Conservation (phyloP, 2,797 vertebrate genomes). For the Fundulus diaphanus region DNA sequence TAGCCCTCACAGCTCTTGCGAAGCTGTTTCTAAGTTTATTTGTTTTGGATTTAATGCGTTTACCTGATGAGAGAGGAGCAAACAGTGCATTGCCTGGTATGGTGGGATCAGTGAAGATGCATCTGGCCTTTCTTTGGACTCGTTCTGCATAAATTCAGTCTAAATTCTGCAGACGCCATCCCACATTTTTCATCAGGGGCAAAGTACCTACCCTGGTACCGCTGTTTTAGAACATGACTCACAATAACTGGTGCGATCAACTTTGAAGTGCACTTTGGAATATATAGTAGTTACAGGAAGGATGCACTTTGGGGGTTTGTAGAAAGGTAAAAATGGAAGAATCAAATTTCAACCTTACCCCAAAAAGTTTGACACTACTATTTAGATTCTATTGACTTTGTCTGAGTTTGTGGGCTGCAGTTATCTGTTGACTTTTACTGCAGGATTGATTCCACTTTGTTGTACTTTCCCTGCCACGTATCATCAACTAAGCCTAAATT, state of each 20-base stretch:
- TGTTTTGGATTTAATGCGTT: too few relatives aligned
- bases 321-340: not conserved
- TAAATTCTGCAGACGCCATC: too few relatives aligned
- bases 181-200: not conserved
- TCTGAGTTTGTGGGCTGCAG: not conserved
- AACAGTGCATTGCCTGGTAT: too few relatives aligned
- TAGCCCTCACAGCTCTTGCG: too few relatives aligned
- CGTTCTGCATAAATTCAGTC: too few relatives aligned
- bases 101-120: too few relatives aligned
- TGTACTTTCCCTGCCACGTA: slow-evolving; percentile 43
- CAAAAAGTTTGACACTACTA: not conserved
- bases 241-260: not conserved
- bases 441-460: slow-evolving; percentile 55
- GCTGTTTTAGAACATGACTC: not conserved
- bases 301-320: not conserved
- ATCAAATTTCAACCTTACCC: not conserved
- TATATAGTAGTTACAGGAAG: not conserved
- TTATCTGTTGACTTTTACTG: slow-evolving; percentile 44
- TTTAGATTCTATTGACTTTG: not conserved
- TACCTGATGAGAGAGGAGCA: too few relatives aligned
- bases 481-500: slow-evolving; percentile 57
- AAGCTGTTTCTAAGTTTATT: too few relatives aligned
- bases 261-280: not conserved
- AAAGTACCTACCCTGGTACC: not conserved
- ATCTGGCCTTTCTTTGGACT: too few relatives aligned